Base-by-base conservation (phyloP, 1,140 invertebrate species). In the Diorhabda sublineata region DNA sequence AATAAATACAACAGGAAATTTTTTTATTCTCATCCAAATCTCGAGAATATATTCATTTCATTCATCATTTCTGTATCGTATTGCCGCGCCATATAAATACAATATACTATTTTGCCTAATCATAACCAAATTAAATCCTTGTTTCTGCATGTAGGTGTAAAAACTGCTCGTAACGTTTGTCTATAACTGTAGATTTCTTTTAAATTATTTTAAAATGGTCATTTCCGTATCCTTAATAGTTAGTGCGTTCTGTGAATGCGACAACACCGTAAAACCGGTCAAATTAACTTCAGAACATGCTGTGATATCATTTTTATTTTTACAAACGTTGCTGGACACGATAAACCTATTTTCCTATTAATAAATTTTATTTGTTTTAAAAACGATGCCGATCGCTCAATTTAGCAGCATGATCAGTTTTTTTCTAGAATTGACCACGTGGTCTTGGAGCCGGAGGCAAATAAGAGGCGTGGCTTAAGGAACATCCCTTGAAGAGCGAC, bases 301-400 rank as follows among this genome's bases (percentile, higher is more conserved):
- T 45, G 44, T 62, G 42, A 62, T 62, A 62, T 62, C 61, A 62
- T 9, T 62, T 62, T 62, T 62, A 62, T 62, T 62, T 62, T 62
- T 62, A 62, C 61, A 44, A 42, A 26, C 26, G 26, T 26, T 26
- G 43, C 6, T 45, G 11, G 61, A n/a, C 43, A 44, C 42, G 8
- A 45, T 44, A 11, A 62, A 62, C 61, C 44, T 8, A 62, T 44
- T 62, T 62, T 11, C n/a, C 61, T 62, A 47, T 62, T 62, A 45
- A 44, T 62, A 62, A 62, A 62, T 62, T 45, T 62, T 43, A 62
- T 62, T 45, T 42, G 47, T 52, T 52, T 52, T 52, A 52, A 52
- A 52, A 52, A 52, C n/a, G 47, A 52, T 6, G 6, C 3, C 6
- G n/a, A 52, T 8, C n/a, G 4, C 47, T 52, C n/a, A 52, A 52